phyloP scores from a whole-genome alignment of 2,113 vertebrate species.

The Halcyon senegalensis region DNA sequence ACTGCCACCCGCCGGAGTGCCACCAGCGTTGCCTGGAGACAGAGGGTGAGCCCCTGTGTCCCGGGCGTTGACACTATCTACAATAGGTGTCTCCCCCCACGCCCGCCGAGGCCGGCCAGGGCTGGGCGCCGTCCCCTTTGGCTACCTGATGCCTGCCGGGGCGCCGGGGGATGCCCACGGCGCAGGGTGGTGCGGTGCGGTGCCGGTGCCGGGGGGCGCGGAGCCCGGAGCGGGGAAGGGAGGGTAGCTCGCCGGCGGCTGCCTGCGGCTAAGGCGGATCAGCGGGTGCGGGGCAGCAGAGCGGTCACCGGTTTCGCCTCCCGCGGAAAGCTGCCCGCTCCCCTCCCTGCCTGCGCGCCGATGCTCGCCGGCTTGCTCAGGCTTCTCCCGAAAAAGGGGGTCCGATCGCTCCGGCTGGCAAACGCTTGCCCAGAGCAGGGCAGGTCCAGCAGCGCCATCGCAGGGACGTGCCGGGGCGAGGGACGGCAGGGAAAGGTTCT shows the following conservation, averaged over 20 bases:
- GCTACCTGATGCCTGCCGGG: constrained; percentile 54
- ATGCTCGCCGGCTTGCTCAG: neutral
- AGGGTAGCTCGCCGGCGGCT: neutral
- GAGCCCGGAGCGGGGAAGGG: neutral
- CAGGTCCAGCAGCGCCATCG: neutral
- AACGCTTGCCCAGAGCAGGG: neutral
- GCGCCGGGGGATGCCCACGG: neutral
- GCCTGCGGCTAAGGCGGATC: neutral
- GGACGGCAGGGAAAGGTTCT: neutral
- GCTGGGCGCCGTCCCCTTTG: neutral
- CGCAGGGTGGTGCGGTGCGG: too few relatives aligned
- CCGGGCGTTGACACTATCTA: neutral
- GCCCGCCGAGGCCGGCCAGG: neutral
- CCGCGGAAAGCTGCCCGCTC: neutral
- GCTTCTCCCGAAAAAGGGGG: neutral
- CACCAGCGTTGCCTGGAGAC: neutral
- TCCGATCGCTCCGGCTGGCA: neutral
- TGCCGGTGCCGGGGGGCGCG: neutral
- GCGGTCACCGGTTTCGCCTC: neutral
- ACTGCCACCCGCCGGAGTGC: neutral
- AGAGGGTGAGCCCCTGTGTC: neutral
- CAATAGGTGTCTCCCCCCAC: neutral
- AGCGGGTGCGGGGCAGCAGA: neutral
- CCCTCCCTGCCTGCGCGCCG: neutral
- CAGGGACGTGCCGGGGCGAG: neutral